Conservation (phyloP, 2,888 invertebrate species). For the Branchipolynoe longqiensis region DNA sequence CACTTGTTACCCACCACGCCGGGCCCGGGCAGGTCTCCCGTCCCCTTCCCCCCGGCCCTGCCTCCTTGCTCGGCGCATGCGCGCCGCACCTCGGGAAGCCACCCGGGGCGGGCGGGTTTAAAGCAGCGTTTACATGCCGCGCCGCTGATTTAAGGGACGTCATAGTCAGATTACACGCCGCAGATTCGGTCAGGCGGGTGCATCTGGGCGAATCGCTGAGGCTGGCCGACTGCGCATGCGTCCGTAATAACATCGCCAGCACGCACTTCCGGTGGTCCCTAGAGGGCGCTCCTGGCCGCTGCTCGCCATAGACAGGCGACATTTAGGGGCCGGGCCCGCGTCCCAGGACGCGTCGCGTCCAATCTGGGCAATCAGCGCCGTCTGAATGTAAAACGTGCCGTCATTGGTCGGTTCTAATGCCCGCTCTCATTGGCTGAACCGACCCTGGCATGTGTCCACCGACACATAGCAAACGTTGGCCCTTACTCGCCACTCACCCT, state of each 20-base stretch:
- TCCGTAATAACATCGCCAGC: neutral
- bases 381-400: conserved; percentile 10
- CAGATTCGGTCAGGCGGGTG: neutral
- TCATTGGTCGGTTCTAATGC: conserved; percentile 32
- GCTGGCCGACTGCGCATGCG: neutral
- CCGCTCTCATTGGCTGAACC: conserved; percentile 21
- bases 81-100: no score
- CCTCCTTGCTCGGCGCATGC: no score
- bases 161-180: neutral
- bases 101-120: neutral
- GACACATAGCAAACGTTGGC: no score
- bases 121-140: neutral
- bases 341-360: neutral
- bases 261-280: no score
- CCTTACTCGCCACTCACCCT: no score
- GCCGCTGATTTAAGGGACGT: neutral
- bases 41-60: no score
- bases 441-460: conserved; percentile 25
- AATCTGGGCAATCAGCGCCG: conserved; percentile 2
- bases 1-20: no score
- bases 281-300: no score
- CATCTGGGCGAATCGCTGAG: neutral
- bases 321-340: no score
- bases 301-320: no score
- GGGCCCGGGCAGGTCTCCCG: no score